Percentiles rank a stretch among this genome's conserved stretches.
Evolutionary conservation across 2,113 vertebrate genomes (phyloP).

Genomic region (Brachirus orientalis): DNA sequence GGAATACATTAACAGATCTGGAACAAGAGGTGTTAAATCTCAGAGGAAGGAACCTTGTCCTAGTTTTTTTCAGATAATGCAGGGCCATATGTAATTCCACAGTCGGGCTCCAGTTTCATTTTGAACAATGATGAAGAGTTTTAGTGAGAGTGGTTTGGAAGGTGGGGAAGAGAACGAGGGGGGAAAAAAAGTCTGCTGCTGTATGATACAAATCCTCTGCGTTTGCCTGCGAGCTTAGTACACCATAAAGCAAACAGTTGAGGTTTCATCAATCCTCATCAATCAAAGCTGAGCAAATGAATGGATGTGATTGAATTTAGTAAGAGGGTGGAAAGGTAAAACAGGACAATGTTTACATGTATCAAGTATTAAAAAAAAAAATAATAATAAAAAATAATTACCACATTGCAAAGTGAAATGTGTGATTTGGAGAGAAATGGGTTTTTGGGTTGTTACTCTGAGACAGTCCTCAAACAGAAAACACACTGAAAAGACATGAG

Average conservation of each 20-base stretch:
- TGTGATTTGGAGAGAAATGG: slow-evolving; percentile 40
- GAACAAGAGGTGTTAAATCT: slow-evolving; percentile 62
- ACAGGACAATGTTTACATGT: not conserved
- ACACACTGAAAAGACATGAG: slow-evolving; percentile 34
- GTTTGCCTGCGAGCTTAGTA: slow-evolving; percentile 33
- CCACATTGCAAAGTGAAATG: slow-evolving; percentile 33
- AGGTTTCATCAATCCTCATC: slow-evolving; percentile 24
- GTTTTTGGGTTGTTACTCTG: slow-evolving; percentile 43
- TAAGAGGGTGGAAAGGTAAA: not conserved
- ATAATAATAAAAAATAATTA: slow-evolving; percentile 46
- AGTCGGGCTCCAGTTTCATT: slow-evolving; percentile 38
- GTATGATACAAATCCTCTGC: slow-evolving; percentile 30
- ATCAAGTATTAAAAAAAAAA: slow-evolving; percentile 30
- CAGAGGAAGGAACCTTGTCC: slow-evolving; percentile 48
- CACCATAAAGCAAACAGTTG: slow-evolving; percentile 10
- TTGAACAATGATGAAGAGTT: slow-evolving; percentile 45
- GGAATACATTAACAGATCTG: slow-evolving; percentile 50
- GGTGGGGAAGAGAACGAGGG: not conserved
- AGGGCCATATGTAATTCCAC: slow-evolving; percentile 43
- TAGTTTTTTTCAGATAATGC: slow-evolving; percentile 46
- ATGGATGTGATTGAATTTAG: slow-evolving; percentile 24
- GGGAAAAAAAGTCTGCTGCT: slow-evolving; percentile 19
- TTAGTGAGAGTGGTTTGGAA: slow-evolving; percentile 11
- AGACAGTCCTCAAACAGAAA: slow-evolving; percentile 33
- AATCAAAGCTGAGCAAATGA: slow-evolving; percentile 32